Base-by-base conservation (phyloP, 35 echinoderm and acorn worm species). In the Heliocidaris erythrogramma region DNA sequence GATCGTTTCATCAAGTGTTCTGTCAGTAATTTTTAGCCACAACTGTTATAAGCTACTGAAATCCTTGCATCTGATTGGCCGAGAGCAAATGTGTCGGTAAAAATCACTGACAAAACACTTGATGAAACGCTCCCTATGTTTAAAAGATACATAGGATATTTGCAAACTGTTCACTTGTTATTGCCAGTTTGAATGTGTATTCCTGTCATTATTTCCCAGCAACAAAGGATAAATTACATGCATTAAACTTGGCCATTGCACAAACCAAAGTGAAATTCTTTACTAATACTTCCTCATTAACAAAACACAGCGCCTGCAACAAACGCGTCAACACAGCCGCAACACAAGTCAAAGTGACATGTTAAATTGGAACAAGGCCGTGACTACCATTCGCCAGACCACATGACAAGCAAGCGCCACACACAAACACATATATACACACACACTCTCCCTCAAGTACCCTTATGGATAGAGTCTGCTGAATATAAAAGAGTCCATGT, bases 251-350 rank as follows among this genome's bases (percentile, higher is more conserved):
- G 35, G 35, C 35, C 35, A 78, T 78, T 24, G 27, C 65, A 78
- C 65, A 78, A 17, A 21, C 65, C 65, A 78, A 78, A 78, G 65
- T 78, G 65, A n/a, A 78, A 78, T 78, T 78, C 65, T 78, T 78
- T 27, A 24, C 65, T 78, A 78, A 78, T 78, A n/a, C 21, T 78
- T 56, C 10, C 14, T 78, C 65, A 78, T 78, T n/a, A 78, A 7
- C 65, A 78, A 78, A n/a, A 78, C 5, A 21, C 16, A 2, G 60
- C 60, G 7, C 65, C 18, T n/a, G 27, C 52, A 56, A 14, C 21
- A 24, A n/a, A n/a, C 5, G 65, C 21, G 0, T 78, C 65, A 78
- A n/a, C 65, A 78, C 65, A 78, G 65, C 17, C 65, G 9, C 21
- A 21, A 27, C 65, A n/a, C 7, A 78, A 78, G 65, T 78, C 65